Conservation (phyloP, 2,888 invertebrate genomes). For the Buathra laborator region DNA sequence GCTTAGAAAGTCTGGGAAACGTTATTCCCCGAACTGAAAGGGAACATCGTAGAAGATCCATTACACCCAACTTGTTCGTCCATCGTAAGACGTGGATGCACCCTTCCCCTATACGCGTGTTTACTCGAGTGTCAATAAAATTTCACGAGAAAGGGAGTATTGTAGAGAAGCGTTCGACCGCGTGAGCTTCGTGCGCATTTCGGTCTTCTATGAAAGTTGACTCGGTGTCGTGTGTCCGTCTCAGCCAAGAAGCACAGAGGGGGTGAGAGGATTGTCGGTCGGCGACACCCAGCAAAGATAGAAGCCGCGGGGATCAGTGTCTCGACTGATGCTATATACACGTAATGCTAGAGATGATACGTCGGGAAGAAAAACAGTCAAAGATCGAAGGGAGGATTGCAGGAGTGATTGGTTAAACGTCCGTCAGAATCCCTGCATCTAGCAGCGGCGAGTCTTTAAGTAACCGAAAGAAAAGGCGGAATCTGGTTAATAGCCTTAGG, state of each 20-base stretch:
- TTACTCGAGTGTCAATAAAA: conserved; percentile 65
- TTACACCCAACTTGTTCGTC: conserved; percentile 41
- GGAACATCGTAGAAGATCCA: conserved; percentile 51
- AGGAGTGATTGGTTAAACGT: conserved; percentile 31
- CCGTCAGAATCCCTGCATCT: conserved; percentile 35
- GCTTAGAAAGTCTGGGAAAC: conserved; percentile 20
- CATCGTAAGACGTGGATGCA: conserved; percentile 13
- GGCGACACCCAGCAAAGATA: conserved; percentile 48
- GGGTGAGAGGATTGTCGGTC: conserved; percentile 32
- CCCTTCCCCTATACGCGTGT: conserved; percentile 18
- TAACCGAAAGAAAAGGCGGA: conserved; percentile 37
- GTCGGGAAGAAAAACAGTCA: background rate
- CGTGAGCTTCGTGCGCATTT: conserved; percentile 53
- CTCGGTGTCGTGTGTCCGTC: conserved; percentile 64
- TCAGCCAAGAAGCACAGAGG: conserved; percentile 15
- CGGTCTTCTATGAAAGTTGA: conserved; percentile 67
- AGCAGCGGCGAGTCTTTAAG: conserved; percentile 22
- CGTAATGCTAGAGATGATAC: conserved; percentile 16
- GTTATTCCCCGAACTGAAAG: conserved; percentile 29
- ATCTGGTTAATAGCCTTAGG: conserved; percentile 18
- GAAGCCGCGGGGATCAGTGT: conserved; percentile 39
- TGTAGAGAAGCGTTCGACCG: conserved; percentile 56
- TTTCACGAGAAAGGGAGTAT: conserved; percentile 50
- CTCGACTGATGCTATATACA: conserved; percentile 2
- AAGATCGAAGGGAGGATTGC: background rate